Base-by-base conservation (phyloP, 1,140 invertebrate genomes). In the Leptoteleia sp. region DNA sequence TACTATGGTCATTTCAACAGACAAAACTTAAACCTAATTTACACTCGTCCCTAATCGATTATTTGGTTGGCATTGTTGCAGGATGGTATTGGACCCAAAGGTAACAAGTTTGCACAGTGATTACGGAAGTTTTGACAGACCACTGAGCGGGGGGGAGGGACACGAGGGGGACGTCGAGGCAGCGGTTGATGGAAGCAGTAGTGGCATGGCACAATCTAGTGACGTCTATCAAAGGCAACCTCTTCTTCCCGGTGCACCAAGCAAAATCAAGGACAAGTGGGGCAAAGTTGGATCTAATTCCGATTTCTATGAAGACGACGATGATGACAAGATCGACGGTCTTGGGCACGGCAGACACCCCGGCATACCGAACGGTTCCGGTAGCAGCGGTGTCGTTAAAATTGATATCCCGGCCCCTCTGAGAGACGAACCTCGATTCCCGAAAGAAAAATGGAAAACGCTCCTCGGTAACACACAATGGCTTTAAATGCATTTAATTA, bases 361-460 rank as follows among this genome's bases (percentile, higher is more conserved):
- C 11, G 82, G 82, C 1, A 52, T 89, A 77, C 84, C 85, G 9
- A 87, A 87, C 48, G 85, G 85, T 8, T 88, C 89, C 40, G 84
- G 85, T 8, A 89, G 86, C 68, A 87, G 86, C 67, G 88, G 88
- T 7, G 85, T 90, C 35, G 87, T 93, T 47, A 90, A 91, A 75
- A 88, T 93, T 35, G 91, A 92, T 79, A 89, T 92, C 50, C 91
- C 92, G 3, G 83, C 90, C 15, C 90, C 91, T 8, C 84, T 90
- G 0, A 83, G 92, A 64, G 92, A 93, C 73, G 92, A 93, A 82
- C 91, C 92, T 0, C 86, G 91, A 73, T 94, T 92, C 85, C 93
- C 93, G 3, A 93, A 93, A 84, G 93, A 94, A 85, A 92, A 93
- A 82, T 93, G 92, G 89, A 94, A 94, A 91, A 94, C 93, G 9